These are phyloP conservation scores for Montipora capitata DNA, from an alignment of 92 coral and sea anemone genomes.

Conservation along the genomic window DNA sequence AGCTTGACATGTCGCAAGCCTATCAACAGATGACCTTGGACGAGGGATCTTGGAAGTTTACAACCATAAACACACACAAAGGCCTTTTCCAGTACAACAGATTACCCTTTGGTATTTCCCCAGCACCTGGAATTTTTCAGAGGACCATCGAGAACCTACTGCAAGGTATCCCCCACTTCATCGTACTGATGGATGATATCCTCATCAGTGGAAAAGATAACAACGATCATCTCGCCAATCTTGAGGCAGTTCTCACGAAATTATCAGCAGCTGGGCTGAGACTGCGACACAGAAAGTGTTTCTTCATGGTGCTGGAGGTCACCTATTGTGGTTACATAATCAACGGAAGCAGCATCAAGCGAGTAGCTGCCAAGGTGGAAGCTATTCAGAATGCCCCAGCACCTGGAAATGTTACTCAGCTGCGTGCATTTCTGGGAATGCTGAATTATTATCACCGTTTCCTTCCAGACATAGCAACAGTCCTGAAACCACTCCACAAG, in stretches of 20 bases:
- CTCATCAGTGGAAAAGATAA: slow-evolving; percentile 60
- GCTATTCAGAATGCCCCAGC: slow-evolving; percentile 71
- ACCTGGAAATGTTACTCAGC: slow-evolving; percentile 69
- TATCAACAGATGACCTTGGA: slow-evolving; percentile 67
- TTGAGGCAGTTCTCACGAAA: slow-evolving; percentile 53
- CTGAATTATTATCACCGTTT: slow-evolving; percentile 51
- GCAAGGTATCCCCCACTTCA: slow-evolving; percentile 72
- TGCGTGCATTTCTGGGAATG: slow-evolving; percentile 72
- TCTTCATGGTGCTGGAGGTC: slow-evolving; percentile 70
- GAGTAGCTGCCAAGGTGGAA: slow-evolving; percentile 71
- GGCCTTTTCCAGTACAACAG: slow-evolving; percentile 61
- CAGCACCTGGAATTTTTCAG: slow-evolving; percentile 67
- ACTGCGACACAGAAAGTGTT: slow-evolving; percentile 46
- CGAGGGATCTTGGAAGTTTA: slow-evolving; percentile 54
- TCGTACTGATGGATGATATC: slow-evolving; percentile 64
- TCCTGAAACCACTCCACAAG: slow-evolving; percentile 46
- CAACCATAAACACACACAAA: slow-evolving; percentile 69
- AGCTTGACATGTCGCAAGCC: slow-evolving; percentile 77
- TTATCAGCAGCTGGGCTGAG: slow-evolving; percentile 55
- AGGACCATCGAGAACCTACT: slow-evolving; percentile 68
- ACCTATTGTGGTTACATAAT: slow-evolving; percentile 70
- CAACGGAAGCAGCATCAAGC: slow-evolving; percentile 67
- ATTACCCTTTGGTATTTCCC: slow-evolving; percentile 45
- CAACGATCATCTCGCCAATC: slow-evolving; percentile 57
- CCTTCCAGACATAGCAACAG: slow-evolving; percentile 56